These are phyloP conservation scores for Neoscelio sp. DNA, from an alignment of 2,888 invertebrate species.

Conservation along the genomic window DNA sequence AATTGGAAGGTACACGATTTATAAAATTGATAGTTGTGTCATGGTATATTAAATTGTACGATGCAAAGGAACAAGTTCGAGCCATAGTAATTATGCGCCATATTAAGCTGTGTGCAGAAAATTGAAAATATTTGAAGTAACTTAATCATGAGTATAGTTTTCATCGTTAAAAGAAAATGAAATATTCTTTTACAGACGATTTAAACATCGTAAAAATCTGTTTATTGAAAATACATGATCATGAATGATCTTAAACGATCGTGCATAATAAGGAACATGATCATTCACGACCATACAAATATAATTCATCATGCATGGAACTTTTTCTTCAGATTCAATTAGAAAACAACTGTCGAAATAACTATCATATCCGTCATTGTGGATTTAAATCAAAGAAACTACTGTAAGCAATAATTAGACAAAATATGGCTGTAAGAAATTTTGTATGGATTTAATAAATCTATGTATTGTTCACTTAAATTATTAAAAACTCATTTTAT, in stretches of 20 bases:
- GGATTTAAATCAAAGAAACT: constrained; percentile 27
- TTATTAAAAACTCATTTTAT: constrained; percentile 36
- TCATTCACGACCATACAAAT: no score
- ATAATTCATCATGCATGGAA: no score
- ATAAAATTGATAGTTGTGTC: constrained; percentile 64
- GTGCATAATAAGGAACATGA: no score
- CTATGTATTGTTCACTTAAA: constrained; percentile 20
- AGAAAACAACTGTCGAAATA: background rate
- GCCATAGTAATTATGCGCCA: constrained; percentile 9
- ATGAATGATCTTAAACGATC: no score
- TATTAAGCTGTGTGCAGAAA: constrained; percentile 10
- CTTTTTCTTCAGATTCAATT: no score
- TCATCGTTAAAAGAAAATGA: no score
- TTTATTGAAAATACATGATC: no score
- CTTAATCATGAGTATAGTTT: no score
- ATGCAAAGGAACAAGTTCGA: constrained; percentile 6
- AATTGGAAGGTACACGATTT: constrained; percentile 72
- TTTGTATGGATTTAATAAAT: no score
- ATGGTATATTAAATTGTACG: constrained; percentile 23
- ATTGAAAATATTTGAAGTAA: constrained; percentile 13
- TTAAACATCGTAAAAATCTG: no score
- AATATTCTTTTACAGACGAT: no score
- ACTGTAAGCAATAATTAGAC: constrained; percentile 12
- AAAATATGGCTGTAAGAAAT: no score
- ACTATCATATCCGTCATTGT: constrained; percentile 9